phyloP scores from a whole-genome alignment of 1,140 invertebrate species.

The Bathynomus jamesi region DNA sequence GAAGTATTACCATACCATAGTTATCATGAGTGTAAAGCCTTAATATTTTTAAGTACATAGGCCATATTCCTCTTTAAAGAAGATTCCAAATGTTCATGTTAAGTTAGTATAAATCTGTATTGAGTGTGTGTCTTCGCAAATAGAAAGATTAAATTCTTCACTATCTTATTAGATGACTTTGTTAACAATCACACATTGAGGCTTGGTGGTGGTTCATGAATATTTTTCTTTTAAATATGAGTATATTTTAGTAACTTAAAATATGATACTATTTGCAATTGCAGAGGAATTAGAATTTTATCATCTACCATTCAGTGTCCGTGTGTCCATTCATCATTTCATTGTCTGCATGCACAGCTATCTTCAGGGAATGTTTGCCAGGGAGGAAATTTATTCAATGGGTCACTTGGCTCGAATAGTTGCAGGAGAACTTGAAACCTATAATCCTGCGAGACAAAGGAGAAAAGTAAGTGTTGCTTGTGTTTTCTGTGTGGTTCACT shows the following conservation, averaged over 20 bases:
- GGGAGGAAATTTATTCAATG: constrained; percentile 57
- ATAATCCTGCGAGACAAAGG: constrained; percentile 47
- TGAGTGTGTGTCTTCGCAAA: neutral
- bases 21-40: neutral
- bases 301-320: constrained; percentile 37
- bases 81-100: no score
- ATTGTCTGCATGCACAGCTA: constrained; percentile 53
- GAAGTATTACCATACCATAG: neutral
- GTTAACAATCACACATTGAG: no score
- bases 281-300: constrained; percentile 28
- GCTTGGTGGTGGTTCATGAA: no score
- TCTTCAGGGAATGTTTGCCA: constrained; percentile 52
- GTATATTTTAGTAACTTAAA: neutral
- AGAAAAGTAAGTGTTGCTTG: constrained; percentile 47
- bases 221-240: neutral
- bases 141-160: no score
- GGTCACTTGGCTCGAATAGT: constrained; percentile 55
- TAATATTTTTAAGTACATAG: neutral
- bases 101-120: neutral
- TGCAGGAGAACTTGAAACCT: constrained; percentile 54
- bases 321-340: constrained; percentile 43
- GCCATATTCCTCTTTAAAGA: neutral
- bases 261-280: neutral
- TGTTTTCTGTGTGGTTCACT: no score
- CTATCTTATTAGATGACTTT: neutral